Evolutionary conservation across 2,888 invertebrate species (phyloP), one percentile per base, ranked within the genome.

Genomic region (Drosophila prolongata): DNA sequence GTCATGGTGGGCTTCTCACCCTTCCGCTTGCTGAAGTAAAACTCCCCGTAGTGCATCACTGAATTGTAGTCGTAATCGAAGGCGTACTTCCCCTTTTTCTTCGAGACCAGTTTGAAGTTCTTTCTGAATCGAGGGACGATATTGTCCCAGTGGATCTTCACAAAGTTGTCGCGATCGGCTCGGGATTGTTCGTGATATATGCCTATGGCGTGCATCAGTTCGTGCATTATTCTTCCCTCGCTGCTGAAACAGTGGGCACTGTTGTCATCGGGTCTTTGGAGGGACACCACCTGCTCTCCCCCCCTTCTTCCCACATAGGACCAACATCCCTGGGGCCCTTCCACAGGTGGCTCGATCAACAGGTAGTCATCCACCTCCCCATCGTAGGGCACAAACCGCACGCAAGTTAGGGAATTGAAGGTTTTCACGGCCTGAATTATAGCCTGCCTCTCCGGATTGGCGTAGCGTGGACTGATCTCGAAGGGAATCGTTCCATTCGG

Each of bases 151-250:
- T 95, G 94, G 44, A 96, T 94, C 82, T 94, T 95, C 1, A 97
- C 95, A 87, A 80, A 91, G 60, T 90, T 89, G 61, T 91, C 92
- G 93, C 96, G 93, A 91, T 96, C 96, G 47, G 95, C 94, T 66
- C 96, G 92, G 1, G 95, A 95, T 81, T 97, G 96, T 87, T 97
- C 96, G 89, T 97, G 96, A 91, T 96, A 96, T 67, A 96, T 95
- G 9, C 97, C 96, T n/a, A 96, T 92, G 0, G 95, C 95, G 86
- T 96, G 97, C 94, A 96, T 95, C 38, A 96, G 91, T 91, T 97
- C 96, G 90, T 97, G 97, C 77, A 96, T 94, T n/a, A 96, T 95
- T 71, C 95, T 94, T 0, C 96, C 96, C 87, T 95, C 94, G 35
- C 91, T 94, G 46, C 95, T 95, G 49, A 95, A 93, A 87, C 95